These are phyloP conservation scores for Macroramphosus scolopax DNA, from an alignment of 2,797 vertebrate genomes.

Conservation along the genomic window DNA sequence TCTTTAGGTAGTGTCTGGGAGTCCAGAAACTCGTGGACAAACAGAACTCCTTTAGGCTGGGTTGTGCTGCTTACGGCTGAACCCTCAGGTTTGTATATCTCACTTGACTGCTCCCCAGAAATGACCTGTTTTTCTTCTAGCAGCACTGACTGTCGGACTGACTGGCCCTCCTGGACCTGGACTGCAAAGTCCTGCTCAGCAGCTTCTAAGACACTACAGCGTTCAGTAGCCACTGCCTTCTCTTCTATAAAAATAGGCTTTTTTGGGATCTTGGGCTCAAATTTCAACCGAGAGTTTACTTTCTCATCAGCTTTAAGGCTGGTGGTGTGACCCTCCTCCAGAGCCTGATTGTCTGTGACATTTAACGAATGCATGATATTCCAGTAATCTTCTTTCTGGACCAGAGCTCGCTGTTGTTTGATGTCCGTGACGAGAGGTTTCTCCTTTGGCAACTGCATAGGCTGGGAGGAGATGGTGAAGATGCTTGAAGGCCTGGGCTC, in stretches of 20 bases:
- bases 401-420: conserved; percentile 71
- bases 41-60: conserved; percentile 63
- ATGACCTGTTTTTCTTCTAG: conserved; percentile 81
- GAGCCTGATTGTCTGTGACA: conserved; percentile 65
- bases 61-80: conserved; percentile 44
- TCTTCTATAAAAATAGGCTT: conserved; percentile 69
- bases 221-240: conserved; percentile 75
- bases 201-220: conserved; percentile 67
- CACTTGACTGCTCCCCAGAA: conserved; percentile 65
- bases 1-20: conserved; percentile 77
- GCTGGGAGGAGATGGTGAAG: conserved; percentile 66
- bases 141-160: conserved; percentile 76
- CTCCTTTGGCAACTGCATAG: conserved; percentile 78
- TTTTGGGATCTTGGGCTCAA: conserved; percentile 73
- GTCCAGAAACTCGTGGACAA: conserved; percentile 70
- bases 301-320: conserved; percentile 58
- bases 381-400: conserved; percentile 80
- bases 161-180: conserved; percentile 80
- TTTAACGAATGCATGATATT: conserved; percentile 72
- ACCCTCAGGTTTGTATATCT: conserved; percentile 48
- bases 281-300: conserved; percentile 53
- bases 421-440: conserved; percentile 39
- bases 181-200: conserved; percentile 80
- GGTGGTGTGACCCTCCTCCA: conserved; percentile 71
- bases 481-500: conserved; percentile 63